Evolutionary conservation across 2,888 invertebrate genomes (phyloP), one percentile per base, ranked within the genome.

Genomic region (Doris montereyensis): DNA sequence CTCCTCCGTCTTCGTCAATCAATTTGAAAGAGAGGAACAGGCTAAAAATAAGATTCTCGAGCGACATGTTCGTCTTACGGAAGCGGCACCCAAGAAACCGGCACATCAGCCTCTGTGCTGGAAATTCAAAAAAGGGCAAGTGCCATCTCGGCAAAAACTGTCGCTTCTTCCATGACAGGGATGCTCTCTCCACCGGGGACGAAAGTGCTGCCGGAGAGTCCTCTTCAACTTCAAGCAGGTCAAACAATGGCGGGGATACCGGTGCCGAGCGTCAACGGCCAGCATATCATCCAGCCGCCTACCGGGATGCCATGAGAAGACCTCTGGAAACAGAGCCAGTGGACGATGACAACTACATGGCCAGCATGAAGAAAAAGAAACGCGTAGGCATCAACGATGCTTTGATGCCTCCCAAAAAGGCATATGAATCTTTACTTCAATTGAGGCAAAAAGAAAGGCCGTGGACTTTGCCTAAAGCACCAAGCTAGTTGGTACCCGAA

Each of bases 111-210:
- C 88, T 72, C 95, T 97, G 81, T 97, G 97, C 91, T 97, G 96
- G 96, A 97, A 96, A 92, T 96, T 97, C 90, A 93, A 96, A 57
- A 97, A 96, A 90, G 97, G 97, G 79, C 0, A 94, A 95, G 35
- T 97, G 97, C 90, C 93, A 96, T 74, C 97, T 97, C 92, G 97
- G 97, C 0, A 96, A 96, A 88, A 96, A 96, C 87, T 97, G 97
- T 91, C 96, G 95, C 86, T 97, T 95, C 91, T 97, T 82, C 67
- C 97, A 97, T 90, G 96, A 96, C 81, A 58, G 65, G 74, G 81
- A 78, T 65, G 82, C 72, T 60, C 65, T 80, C n/a, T 32, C 58
- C 1, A 0, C 41, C 17, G 76, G 71, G 35, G 79, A 71, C 10
- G 68, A 76, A 52, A 17, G 41, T 2, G 17, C 28, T 5, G n/a